Conservation (phyloP, 1,140 invertebrate genomes). For the Drosophila mojavensis region DNA sequence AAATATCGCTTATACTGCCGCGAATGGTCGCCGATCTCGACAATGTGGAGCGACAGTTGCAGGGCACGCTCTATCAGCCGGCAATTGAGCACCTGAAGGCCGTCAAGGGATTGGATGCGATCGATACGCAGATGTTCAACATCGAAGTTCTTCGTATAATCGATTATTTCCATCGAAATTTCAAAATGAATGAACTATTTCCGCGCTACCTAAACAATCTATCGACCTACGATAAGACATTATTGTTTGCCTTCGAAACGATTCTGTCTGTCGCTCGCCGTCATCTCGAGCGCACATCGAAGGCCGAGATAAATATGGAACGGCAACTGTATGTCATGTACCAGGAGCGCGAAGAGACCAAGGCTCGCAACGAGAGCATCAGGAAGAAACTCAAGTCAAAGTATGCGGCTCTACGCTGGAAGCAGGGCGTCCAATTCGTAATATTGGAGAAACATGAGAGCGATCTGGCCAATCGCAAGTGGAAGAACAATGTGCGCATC, state of each 20-base stretch:
- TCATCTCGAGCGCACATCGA: conserved; percentile 53
- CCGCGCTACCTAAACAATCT: conserved; percentile 33
- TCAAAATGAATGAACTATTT: conserved; percentile 41
- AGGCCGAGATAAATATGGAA: conserved; percentile 57
- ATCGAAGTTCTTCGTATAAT: conserved; percentile 42
- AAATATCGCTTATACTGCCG: conserved; percentile 60
- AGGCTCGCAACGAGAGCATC: not conserved
- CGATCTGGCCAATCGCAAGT: conserved; percentile 62
- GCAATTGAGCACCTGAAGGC: conserved; percentile 33
- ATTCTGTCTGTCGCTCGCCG: conserved; percentile 44
- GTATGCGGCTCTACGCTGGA: conserved; percentile 49
- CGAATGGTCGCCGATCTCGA: conserved; percentile 37
- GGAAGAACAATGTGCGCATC: conserved; percentile 65
- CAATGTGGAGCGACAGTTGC: conserved; percentile 1
- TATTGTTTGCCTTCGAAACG: conserved; percentile 50
- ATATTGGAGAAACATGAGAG: conserved; percentile 52
- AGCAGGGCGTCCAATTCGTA: conserved; percentile 41
- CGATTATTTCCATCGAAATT: conserved; percentile 54
- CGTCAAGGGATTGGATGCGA: conserved; percentile 1
- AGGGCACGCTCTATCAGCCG: conserved; percentile 33
- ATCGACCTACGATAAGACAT: conserved; percentile 23
- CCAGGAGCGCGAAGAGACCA: conserved; percentile 45
- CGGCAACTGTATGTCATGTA: conserved; percentile 55
- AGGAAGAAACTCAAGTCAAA: conserved; percentile 27
- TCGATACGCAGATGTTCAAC: conserved; percentile 27